Evolutionary conservation across 2,797 vertebrate species (phyloP).

Genomic region (Silurus lanzhouensis): DNA sequence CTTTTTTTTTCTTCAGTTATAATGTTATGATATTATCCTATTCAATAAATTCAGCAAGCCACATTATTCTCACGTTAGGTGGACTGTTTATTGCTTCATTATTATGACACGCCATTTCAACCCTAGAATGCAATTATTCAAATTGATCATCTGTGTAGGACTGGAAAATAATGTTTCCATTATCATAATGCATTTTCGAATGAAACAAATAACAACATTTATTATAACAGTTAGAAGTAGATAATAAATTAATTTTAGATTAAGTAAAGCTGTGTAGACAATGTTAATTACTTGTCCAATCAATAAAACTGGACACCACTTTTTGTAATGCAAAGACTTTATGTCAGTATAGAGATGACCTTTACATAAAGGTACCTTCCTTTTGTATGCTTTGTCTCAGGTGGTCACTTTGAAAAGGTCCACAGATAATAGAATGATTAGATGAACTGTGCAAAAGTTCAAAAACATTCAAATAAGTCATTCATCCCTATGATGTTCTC

Average conservation of each 20-base stretch:
- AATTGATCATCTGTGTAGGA: conserved; percentile 7
- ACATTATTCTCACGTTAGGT: not conserved
- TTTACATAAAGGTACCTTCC: conserved; percentile 53
- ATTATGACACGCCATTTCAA: not conserved
- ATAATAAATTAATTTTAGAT: conserved; percentile 9
- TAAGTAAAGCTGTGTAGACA: not conserved
- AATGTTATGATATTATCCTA: not conserved
- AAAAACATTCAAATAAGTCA: conserved; percentile 11
- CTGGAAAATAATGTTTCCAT: conserved; percentile 12
- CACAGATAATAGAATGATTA: conserved; percentile 22
- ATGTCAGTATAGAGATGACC: conserved; percentile 57
- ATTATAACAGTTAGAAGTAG: not conserved
- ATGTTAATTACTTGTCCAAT: conserved; percentile 29
- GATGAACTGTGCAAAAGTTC: conserved; percentile 23
- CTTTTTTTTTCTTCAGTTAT: not conserved
- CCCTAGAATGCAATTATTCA: conserved; percentile 22
- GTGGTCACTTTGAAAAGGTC: conserved; percentile 36
- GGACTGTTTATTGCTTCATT: not conserved
- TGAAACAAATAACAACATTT: not conserved
- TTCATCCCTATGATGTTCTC: conserved; percentile 19
- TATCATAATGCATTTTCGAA: conserved; percentile 6
- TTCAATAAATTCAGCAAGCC: not conserved
- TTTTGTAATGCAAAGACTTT: conserved; percentile 47
- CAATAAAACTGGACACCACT: conserved; percentile 33
- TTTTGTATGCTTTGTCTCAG: conserved; percentile 30